Evolutionary conservation across 2,113 vertebrate genomes (phyloP).

Genomic region (Diphyllodes magnificus): DNA sequence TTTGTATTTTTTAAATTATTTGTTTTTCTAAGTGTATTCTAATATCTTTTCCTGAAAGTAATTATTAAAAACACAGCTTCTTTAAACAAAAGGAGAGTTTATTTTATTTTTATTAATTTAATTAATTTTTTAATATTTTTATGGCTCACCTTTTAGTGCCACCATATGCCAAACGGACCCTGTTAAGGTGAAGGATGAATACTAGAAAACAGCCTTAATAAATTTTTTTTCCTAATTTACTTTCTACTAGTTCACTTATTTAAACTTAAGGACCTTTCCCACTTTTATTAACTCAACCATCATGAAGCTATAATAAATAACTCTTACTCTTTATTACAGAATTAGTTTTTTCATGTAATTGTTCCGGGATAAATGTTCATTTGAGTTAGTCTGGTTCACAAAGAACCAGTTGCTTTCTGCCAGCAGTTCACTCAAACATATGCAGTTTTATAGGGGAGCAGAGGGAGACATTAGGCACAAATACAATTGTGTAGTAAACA

Average conservation of each 20-base stretch:
- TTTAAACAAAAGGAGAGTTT: background rate
- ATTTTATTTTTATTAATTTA: background rate
- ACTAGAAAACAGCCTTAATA: background rate
- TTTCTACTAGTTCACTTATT: background rate
- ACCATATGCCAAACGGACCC: background rate
- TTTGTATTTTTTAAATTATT: background rate
- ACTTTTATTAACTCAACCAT: constrained; percentile 20
- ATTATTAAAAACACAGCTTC: background rate
- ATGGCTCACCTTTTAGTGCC: background rate
- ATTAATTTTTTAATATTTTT: constrained; percentile 13
- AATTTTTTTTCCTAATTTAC: background rate
- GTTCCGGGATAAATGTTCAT: constrained; percentile 2
- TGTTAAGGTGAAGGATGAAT: background rate
- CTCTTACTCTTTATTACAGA: background rate
- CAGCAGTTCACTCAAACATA: background rate
- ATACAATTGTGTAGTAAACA: constrained; percentile 18
- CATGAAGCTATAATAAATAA: background rate
- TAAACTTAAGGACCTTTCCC: background rate
- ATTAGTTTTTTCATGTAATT: background rate
- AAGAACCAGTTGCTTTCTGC: background rate
- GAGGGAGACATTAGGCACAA: constrained; percentile 34
- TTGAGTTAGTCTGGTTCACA: background rate
- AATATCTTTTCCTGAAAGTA: background rate
- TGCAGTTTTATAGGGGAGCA: background rate
- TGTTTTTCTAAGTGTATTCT: background rate